Evolutionary conservation across 2,113 vertebrate genomes (phyloP).

Genomic region (Budorcas taxicolor): DNA sequence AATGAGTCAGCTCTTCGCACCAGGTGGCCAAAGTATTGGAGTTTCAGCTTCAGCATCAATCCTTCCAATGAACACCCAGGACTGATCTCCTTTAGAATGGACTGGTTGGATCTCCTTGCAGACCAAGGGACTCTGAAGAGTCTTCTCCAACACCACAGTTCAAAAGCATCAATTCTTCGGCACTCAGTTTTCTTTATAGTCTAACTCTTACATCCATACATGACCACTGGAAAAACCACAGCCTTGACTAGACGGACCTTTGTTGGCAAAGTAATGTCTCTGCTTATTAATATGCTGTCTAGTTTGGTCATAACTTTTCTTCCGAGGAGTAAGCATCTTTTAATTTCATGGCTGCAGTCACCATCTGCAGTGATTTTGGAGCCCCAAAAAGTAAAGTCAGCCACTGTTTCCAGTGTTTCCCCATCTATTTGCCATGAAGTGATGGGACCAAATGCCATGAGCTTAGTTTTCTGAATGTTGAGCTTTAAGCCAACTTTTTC

Average conservation of each 20-base stretch:
- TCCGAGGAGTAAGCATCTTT: not conserved
- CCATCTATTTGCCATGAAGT: not conserved
- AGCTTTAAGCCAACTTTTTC: not conserved
- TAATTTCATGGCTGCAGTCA: not conserved
- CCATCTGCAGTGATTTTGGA: not conserved
- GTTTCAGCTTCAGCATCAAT: not conserved
- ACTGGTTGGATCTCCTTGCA: not conserved
- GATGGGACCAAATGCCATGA: not conserved
- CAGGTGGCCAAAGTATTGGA: not conserved
- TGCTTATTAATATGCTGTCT: not conserved
- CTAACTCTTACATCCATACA: not conserved
- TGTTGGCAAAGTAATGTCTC: not conserved
- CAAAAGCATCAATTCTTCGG: not conserved
- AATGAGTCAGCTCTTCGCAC: rapidly evolving
- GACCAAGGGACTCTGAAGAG: not conserved
- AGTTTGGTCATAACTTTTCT: not conserved
- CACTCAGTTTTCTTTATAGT: not conserved
- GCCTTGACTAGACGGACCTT: not conserved
- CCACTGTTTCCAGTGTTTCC: not conserved
- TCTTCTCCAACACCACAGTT: not conserved
- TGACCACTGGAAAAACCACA: not conserved
- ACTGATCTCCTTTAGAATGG: not conserved
- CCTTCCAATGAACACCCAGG: not conserved
- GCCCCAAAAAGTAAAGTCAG: not conserved
- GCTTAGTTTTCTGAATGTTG: not conserved